Percentiles rank a stretch among this genome's conserved stretches.
These are phyloP conservation scores for Allophyes oxyacanthae DNA, from an alignment of 2,888 invertebrate species.

Conservation along the genomic window DNA sequence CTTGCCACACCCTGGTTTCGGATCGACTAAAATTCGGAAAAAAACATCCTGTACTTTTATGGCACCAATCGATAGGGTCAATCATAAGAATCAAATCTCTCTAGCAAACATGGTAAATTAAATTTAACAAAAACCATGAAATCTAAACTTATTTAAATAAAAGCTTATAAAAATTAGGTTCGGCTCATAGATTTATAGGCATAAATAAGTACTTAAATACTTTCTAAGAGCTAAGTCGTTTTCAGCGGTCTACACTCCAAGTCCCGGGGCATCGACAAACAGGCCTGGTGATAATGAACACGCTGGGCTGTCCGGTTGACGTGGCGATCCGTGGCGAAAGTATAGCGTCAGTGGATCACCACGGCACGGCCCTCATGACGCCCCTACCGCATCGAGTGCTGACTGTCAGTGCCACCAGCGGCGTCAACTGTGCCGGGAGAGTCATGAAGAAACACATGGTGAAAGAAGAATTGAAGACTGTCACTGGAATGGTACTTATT, in stretches of 20 bases:
- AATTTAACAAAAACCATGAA: too few species aligned
- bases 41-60: too few species aligned
- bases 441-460: slow-evolving; percentile 68
- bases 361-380: slow-evolving; percentile 79
- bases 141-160: too few species aligned
- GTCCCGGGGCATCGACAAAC: slow-evolving; percentile 78
- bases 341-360: slow-evolving; percentile 71
- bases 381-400: slow-evolving; percentile 72
- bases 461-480: slow-evolving; percentile 68
- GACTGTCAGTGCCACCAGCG: slow-evolving; percentile 64
- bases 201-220: too few species aligned
- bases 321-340: slow-evolving; percentile 73
- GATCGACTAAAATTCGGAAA: too few species aligned
- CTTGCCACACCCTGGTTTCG: too few species aligned
- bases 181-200: too few species aligned
- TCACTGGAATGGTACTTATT: slow-evolving; percentile 71
- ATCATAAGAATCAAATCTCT: too few species aligned
- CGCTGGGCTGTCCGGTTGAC: slow-evolving; percentile 89
- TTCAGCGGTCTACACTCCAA: slow-evolving; percentile 82
- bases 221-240: not conserved
- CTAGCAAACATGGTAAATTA: too few species aligned
- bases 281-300: slow-evolving; percentile 90
- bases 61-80: too few species aligned
- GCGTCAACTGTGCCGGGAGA: slow-evolving; percentile 75
- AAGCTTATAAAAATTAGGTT: too few species aligned